Percentiles rank a stretch among this genome's conserved stretches.
phyloP scores from a whole-genome alignment of 2,113 vertebrate genomes.

The Montifringilla adamsi region DNA sequence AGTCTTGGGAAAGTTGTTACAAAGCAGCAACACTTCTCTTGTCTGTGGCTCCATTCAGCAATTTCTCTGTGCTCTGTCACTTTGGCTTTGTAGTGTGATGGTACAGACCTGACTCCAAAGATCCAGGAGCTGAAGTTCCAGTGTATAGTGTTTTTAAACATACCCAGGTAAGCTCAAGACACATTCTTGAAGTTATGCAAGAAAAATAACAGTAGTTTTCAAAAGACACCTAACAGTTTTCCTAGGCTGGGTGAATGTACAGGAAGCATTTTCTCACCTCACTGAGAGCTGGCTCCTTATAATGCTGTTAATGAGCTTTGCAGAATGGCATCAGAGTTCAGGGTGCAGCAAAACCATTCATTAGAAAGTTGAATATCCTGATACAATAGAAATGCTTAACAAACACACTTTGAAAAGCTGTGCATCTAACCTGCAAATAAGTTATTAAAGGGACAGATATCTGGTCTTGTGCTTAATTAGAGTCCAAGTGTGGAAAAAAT shows the following conservation, averaged over 20 bases:
- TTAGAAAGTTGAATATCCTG: not conserved
- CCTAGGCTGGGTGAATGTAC: not conserved
- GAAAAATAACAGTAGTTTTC: not conserved
- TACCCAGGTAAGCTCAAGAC: constrained; percentile 78
- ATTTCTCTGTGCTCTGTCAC: constrained; percentile 57
- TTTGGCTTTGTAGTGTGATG: constrained; percentile 80
- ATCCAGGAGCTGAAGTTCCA: constrained; percentile 87
- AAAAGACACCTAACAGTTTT: not conserved
- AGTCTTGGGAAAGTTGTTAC: constrained; percentile 66
- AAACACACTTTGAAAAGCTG: not conserved
- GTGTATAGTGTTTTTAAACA: constrained; percentile 89
- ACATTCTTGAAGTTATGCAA: not conserved
- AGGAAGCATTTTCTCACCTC: not conserved
- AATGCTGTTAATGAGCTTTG: not conserved
- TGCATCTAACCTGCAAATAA: not conserved
- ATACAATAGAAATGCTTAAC: not conserved
- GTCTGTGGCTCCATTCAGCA: constrained; percentile 53
- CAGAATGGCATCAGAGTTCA: not conserved
- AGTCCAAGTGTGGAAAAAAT: not conserved
- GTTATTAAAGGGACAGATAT: not conserved
- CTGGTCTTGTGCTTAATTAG: not conserved
- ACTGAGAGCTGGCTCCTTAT: not conserved
- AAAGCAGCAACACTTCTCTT: constrained; percentile 67
- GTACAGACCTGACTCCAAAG: constrained; percentile 84
- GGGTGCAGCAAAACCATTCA: not conserved